Evolutionary conservation across 2,797 vertebrate genomes (phyloP), one percentile per base, ranked within the genome.

Genomic region (Halcyon leucocephala): DNA sequence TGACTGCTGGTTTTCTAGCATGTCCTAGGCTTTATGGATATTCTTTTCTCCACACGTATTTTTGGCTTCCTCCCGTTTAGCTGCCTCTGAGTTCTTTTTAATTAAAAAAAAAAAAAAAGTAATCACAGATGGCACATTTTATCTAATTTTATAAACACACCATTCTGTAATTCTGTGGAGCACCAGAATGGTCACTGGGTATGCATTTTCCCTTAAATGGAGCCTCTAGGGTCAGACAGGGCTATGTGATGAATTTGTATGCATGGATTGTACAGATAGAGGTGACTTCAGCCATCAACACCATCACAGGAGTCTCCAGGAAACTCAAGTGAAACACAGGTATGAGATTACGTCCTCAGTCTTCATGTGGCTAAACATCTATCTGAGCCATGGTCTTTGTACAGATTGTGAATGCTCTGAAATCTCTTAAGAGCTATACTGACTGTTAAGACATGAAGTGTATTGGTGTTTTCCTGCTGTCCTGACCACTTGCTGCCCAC

Each of bases 401-500:
- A 31, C 26, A 21, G 67, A 24, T 1, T 24, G 31, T 46, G 33
- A 5, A 0, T 14, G 41, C 64, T 65, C 58, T 60, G 61, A 60
- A 66, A 62, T 33, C 46, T 44, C 65, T 25, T 3, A 10, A 41
- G 55, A 89, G 41, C 41, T 65, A 12, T 18, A 66, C 7, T 18
- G 46, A 83, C 39, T 33, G 26, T n/a, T 69, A 31, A 76, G 58
- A 31, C n/a, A 26, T 9, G 25, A 0, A 55, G 24, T 1, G 5
- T 4, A 4, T 18, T 46, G 44, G 11, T 81, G 79, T 13, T 66
- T 37, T 95, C 31, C 78, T 86, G 62, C 82, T 90, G 91, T 15
- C 90, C 60, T 69, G 82, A 60, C 77, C 72, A 44, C 76, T 95
- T 76, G 71, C 80, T 87, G 79, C 69, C 58, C 89, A 95, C 79